Conservation (phyloP, 1,140 invertebrate genomes). For the Drosophila mayri region DNA sequence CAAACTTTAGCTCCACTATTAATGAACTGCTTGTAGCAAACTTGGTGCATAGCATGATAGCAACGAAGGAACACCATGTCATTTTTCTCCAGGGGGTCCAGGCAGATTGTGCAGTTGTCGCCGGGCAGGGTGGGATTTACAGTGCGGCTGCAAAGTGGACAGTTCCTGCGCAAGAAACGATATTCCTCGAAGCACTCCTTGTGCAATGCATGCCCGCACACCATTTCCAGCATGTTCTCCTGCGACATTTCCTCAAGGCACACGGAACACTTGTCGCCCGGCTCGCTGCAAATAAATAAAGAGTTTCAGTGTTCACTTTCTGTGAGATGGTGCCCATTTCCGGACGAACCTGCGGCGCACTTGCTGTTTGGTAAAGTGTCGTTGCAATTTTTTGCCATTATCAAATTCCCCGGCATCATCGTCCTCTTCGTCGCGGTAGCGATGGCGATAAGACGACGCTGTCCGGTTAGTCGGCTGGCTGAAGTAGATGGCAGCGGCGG, state of each 20-base stretch:
- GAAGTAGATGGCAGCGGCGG: constrained; percentile 33
- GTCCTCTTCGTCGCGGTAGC: neutral
- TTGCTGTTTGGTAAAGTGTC: constrained; percentile 1
- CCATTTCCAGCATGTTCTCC: constrained; percentile 25
- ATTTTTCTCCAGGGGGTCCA: neutral
- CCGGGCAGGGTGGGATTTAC: constrained; percentile 18
- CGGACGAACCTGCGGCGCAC: constrained; percentile 15
- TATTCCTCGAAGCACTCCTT: constrained; percentile 29
- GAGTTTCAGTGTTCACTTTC: neutral
- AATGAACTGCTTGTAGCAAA: constrained; percentile 21
- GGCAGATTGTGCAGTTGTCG: constrained; percentile 53
- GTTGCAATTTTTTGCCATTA: no score
- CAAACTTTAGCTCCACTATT: neutral
- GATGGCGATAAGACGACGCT: neutral
- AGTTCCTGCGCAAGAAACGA: constrained; percentile 10
- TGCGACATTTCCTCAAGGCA: constrained; percentile 18
- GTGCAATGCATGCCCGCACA: constrained; percentile 62
- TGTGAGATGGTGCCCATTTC: neutral
- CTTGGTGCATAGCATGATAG: constrained; percentile 44
- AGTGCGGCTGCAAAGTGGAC: constrained; percentile 30
- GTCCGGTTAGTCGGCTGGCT: neutral
- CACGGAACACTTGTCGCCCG: constrained; percentile 46
- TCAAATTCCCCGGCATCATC: neutral
- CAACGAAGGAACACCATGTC: constrained; percentile 40
- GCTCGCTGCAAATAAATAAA: constrained; percentile 21